phyloP scores from a whole-genome alignment of 2,888 invertebrate genomes.

The Acanthococcus lagerstroemiae region DNA sequence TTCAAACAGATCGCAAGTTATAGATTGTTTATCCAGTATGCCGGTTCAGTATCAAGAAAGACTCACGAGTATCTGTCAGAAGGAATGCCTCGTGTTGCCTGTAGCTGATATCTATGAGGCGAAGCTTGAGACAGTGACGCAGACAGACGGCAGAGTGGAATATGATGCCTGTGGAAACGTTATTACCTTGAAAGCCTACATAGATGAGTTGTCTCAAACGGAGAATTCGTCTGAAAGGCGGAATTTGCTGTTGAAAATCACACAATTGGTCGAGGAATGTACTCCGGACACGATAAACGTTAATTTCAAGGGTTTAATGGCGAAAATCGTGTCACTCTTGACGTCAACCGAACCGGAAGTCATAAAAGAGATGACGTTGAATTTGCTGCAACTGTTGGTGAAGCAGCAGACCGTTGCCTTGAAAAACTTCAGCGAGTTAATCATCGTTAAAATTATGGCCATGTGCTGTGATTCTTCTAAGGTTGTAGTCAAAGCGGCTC shows the following conservation, averaged over 20 bases:
- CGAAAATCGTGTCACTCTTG: not conserved
- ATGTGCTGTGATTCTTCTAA: constrained; percentile 65
- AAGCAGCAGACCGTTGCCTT: constrained; percentile 65
- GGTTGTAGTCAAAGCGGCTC: constrained; percentile 64
- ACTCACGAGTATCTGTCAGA: constrained; percentile 3
- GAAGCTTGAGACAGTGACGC: not conserved
- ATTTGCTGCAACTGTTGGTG: constrained; percentile 71
- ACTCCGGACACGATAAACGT: constrained; percentile 18
- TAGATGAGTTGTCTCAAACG: constrained; percentile 7
- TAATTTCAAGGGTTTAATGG: constrained; percentile 12
- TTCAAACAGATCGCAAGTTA: constrained; percentile 81
- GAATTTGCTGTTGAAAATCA: constrained; percentile 13
- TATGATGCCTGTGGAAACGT: too few relatives aligned
- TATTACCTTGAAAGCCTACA: constrained; percentile 1
- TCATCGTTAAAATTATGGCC: constrained; percentile 77
- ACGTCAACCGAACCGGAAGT: constrained; percentile 46
- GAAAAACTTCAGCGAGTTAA: constrained; percentile 80
- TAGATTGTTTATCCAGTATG: constrained; percentile 61
- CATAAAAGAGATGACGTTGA: constrained; percentile 43
- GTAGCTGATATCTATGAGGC: not conserved
- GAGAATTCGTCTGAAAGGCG: not conserved
- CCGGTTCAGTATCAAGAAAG: constrained; percentile 54
- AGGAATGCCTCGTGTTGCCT: too few relatives aligned
- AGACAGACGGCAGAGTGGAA: not conserved
- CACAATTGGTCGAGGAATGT: constrained; percentile 5